Base-by-base conservation (phyloP, 1,140 invertebrate genomes). In the Papilio helenus region DNA sequence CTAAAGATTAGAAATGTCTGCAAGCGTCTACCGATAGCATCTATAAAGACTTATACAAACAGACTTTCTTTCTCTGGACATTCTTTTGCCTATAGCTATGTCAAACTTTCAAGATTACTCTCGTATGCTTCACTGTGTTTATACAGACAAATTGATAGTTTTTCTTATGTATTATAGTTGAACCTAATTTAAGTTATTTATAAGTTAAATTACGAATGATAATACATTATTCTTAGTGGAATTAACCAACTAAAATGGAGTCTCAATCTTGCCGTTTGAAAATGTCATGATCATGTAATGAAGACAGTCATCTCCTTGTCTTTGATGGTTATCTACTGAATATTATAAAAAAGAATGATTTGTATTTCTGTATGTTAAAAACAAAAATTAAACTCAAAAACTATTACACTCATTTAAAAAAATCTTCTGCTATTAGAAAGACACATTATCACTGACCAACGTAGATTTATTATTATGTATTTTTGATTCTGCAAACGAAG, bases 1-100 rank as follows among this genome's bases (percentile, higher is more conserved):
- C 76, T 77, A 77, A 77, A 77, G 76, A 77, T 77, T 77, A 77
- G 76, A 77, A 77, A 77, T 77, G 76, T 77, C 76, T 77, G 51
- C 76, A 34, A 55, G 44, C 46, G 76, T 23, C 76, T 65, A 55
- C 20, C 44, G 76, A 77, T 77, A 77, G 16, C 76, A 65, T 77
- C 76, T 61, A 23, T 77, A 61, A 77, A 77, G 51, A 42, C 74
- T 18, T 58, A 14, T 55, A 46, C 16, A 58, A 23, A 1, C 51
- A 39, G 26, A 18, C n/a, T 34, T 29, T 34, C 29, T 39, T 39
- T 46, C 46, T 42, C 72, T 73, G 72, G 42, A 73, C 42, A 44
- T 72, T 39, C 34, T 20, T 72, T 42, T 44, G 72, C 14, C n/a
- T 68, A 14, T 68, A 29, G 61, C 14, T 29, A 68, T 68, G 61